phyloP scores from a whole-genome alignment of 2,113 vertebrate genomes.

The Salvelinus alpinus region DNA sequence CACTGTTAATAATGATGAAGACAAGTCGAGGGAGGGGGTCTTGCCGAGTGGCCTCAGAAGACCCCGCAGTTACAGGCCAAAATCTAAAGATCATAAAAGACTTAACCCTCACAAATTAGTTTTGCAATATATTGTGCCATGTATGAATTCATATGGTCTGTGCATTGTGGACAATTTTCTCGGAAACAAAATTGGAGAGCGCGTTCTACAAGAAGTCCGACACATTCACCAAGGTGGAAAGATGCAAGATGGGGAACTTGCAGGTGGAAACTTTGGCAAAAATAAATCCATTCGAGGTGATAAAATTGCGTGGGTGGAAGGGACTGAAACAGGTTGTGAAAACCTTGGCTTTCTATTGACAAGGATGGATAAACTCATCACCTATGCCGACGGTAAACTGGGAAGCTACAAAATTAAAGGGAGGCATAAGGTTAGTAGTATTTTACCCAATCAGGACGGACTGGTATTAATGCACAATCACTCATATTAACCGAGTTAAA shows the following conservation, averaged over 20 bases:
- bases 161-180: slow-evolving; percentile 67
- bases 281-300: slow-evolving; percentile 65
- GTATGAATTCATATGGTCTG: slow-evolving; percentile 64
- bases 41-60: slow-evolving; percentile 33
- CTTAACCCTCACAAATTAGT: slow-evolving; percentile 54
- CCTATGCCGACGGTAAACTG: slow-evolving; percentile 62
- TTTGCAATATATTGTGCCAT: slow-evolving; percentile 57
- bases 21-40: not conserved
- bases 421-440: slow-evolving; percentile 66
- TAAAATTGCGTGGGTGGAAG: slow-evolving; percentile 65
- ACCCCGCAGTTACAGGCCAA: slow-evolving; percentile 35
- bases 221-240: slow-evolving; percentile 50
- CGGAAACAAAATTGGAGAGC: slow-evolving; percentile 57
- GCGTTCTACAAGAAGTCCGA: slow-evolving; percentile 61
- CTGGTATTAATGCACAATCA: not conserved
- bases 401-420: slow-evolving; percentile 67
- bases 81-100: slow-evolving; percentile 45
- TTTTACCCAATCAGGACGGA: not conserved
- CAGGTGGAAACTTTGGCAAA: slow-evolving; percentile 40
- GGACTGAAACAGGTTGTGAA: slow-evolving; percentile 60
- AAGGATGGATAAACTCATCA: slow-evolving; percentile 65
- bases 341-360: slow-evolving; percentile 63
- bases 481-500: not conserved
- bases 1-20: not conserved
- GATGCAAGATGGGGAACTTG: slow-evolving; percentile 63